Evolutionary conservation across 2,797 vertebrate genomes (phyloP).

Genomic region (Gymnopithys bicolor): DNA sequence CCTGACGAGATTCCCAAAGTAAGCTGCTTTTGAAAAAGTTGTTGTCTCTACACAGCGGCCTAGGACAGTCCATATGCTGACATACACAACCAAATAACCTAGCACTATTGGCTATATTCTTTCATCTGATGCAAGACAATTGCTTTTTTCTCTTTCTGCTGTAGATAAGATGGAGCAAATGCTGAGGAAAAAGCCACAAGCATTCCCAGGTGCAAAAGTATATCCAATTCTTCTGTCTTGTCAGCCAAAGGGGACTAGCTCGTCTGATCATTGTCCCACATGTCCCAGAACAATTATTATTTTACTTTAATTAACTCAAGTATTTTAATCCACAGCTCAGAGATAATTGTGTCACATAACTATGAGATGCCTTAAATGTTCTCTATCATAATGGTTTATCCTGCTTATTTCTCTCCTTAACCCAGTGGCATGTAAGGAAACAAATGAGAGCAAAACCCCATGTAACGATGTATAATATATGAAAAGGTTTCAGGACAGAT

Average conservation of each 20-base stretch:
- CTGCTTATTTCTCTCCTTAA: not conserved
- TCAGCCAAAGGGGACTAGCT: not conserved
- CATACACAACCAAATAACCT: not conserved
- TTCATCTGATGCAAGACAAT: not conserved
- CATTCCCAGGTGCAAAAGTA: not conserved
- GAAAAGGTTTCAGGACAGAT: not conserved
- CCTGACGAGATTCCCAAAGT: not conserved
- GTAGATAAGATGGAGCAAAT: not conserved
- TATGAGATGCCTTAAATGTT: not conserved
- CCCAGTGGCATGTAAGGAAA: not conserved
- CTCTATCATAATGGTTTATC: not conserved
- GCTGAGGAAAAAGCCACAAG: not conserved
- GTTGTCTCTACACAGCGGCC: not conserved
- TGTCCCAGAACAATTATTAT: conserved; percentile 60
- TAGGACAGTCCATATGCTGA: not conserved
- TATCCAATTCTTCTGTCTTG: conserved; percentile 1
- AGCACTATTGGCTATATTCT: not conserved
- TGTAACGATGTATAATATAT: not conserved
- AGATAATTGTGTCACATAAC: not conserved
- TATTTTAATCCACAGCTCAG: conserved; percentile 15
- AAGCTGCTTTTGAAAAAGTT: not conserved
- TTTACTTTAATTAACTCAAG: conserved; percentile 59
- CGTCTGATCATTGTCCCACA: not conserved
- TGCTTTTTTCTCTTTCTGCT: not conserved
- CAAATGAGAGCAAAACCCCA: not conserved